Evolutionary conservation across 2,113 vertebrate genomes (phyloP), one percentile per base, ranked within the genome.

Genomic region (Neodon shergylaensis): DNA sequence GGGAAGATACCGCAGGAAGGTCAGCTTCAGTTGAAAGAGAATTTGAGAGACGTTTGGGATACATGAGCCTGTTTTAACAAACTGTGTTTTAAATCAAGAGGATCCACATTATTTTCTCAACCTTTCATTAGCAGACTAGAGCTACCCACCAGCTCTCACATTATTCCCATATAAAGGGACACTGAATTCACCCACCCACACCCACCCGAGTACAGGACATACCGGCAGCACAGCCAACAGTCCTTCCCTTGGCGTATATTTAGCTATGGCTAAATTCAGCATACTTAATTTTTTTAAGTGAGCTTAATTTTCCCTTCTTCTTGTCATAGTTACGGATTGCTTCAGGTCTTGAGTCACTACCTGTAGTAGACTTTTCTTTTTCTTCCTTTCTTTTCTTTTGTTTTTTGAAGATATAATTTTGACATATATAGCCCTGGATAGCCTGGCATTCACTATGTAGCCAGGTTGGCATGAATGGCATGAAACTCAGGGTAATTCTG

Each of bases 51-150:
- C 16, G 47, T 33, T 36, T 72, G 85, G 65, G 28, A 9, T 72
- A 28, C 66, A 87, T 3, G 7, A 73, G 49, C 68, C 68, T 88
- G 36, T 39, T n/a, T 73, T 2, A 52, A n/a, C 68, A 52, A 83
- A 68, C 4, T 26, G 24, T 84, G 44, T 65, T 65, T 65, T 49
- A 17, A 76, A 74, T 81, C 36, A 9, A 36, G 14, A 90, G 21
- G 21, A 47, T 74, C 82, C 85, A 63, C 28, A 26, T 66, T 7
- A 79, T 5, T 91, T 28, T 92, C 72, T 63, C 47, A 52, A n/a
- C 31, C 68, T 74, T 73, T 95, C 39, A 39, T 81, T 95, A 92
- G 93, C 12, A 83, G 44, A 65, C 39, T 65, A 24, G 72, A 89
- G 65, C 9, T 39, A 63, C 31, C 11, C 26, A 81, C 47, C 31